Evolutionary conservation across 2,797 vertebrate genomes (phyloP), one percentile per base, ranked within the genome.

Genomic region (Erpetoichthys calabaricus): DNA sequence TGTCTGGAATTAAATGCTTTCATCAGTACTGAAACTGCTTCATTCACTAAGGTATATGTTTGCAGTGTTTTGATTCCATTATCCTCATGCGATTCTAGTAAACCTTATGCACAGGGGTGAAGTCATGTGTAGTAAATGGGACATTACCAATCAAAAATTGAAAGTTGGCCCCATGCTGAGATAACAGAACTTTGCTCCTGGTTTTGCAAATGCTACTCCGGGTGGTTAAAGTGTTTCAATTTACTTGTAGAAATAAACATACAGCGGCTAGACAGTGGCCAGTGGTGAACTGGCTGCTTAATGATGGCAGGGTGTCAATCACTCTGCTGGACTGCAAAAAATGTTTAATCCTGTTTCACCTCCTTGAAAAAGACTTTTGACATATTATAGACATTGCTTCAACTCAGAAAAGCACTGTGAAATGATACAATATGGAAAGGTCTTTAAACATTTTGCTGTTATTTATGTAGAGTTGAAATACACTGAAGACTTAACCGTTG

Each of bases 71-170:
- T 54, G n/a, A 54, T 54, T 54, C 9, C 25, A 25, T 25, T 25
- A 25, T 25, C 25, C 44, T 3, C 41, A 4, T 54, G 5, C 41
- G 9, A 42, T 54, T 42, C 53, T 54, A 7, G 10, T 42, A 54
- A 54, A 5, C 41, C 53, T 25, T 54, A 41, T 54, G 44, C 10
- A 54, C 41, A 54, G 53, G 9, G 41, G 53, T 54, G 53, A 54
- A 54, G 42, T 54, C 53, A 54, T 54, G 53, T 42, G 53, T 54
- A 54, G 53, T 44, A 54, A 54, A 54, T 54, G 53, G 53, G 53
- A 54, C 53, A 54, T 54, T 25, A 41, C 53, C 5, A 43, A 54
- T 54, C 53, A 54, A 54, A 54, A 54, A 4, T 41, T 54, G 53
- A 54, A 54, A 41, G 6, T 42, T 54, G 8, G 53, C 53, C 53